Evolutionary conservation across 2,113 vertebrate genomes (phyloP).

Genomic region (Sceloporus undulatus): DNA sequence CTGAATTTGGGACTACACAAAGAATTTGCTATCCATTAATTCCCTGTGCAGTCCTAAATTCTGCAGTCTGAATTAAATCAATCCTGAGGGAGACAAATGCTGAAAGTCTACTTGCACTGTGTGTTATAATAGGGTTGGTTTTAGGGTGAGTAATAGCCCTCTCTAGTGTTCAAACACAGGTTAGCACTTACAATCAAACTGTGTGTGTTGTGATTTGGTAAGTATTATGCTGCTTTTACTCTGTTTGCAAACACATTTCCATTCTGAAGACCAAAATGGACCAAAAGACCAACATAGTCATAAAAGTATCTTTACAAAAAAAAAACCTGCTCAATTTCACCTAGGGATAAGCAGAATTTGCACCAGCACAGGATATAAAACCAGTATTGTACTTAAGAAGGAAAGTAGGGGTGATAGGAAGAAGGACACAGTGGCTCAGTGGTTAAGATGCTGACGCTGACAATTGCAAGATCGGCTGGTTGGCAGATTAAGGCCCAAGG

Average conservation of each 20-base stretch:
- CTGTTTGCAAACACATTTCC: not conserved
- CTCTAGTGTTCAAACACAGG: not conserved
- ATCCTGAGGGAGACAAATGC: not conserved
- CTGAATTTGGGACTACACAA: not conserved
- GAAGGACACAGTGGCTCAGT: no score
- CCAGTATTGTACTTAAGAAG: no score
- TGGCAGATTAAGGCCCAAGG: no score
- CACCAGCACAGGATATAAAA: not conserved
- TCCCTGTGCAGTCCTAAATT: not conserved
- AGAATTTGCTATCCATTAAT: not conserved
- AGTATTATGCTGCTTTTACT: not conserved
- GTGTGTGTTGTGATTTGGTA: not conserved
- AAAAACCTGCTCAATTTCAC: not conserved
- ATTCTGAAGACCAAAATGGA: no score
- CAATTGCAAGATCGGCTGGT: no score
- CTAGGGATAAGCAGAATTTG: not conserved
- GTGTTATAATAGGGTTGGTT: not conserved
- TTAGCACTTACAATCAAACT: not conserved
- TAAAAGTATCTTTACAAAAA: no score
- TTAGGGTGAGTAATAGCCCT: constrained; percentile 18
- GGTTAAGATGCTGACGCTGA: no score
- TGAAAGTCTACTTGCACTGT: not conserved
- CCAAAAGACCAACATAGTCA: no score
- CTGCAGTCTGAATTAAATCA: not conserved
- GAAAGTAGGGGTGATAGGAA: no score